phyloP scores from a whole-genome alignment of 2,797 vertebrate species.

The Babyrousa celebensis region DNA sequence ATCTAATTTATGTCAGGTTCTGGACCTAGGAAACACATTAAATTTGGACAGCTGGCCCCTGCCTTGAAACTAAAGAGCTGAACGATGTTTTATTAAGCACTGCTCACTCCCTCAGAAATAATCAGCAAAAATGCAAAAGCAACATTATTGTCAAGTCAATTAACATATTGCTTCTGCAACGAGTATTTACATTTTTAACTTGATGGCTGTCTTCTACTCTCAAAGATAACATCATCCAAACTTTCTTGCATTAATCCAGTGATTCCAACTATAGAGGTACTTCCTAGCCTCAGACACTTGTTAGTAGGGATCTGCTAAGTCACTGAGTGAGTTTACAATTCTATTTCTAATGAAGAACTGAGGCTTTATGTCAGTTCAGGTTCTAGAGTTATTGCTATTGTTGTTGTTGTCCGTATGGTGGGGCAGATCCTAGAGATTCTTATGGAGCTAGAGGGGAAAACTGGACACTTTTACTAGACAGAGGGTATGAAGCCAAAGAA shows the following conservation, averaged over 20 bases:
- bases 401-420: not conserved
- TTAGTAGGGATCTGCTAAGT: not conserved
- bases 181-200: not conserved
- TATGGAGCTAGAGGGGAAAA: not conserved
- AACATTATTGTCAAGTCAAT: not conserved
- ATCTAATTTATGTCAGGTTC: constrained; percentile 61
- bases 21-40: constrained; percentile 62
- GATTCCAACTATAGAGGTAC: not conserved
- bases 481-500: not conserved
- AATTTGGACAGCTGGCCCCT: constrained; percentile 71
- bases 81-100: constrained; percentile 57
- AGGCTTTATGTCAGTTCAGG: not conserved
- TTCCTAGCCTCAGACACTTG: not conserved
- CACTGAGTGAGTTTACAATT: not conserved
- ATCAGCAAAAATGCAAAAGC: constrained; percentile 16
- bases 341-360: not conserved
- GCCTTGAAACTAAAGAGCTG: constrained; percentile 14
- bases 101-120: not conserved
- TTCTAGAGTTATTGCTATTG: not conserved
- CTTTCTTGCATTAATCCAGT: not conserved
- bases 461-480: not conserved
- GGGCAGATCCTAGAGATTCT: not conserved
- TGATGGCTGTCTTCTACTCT: constrained; percentile 16
- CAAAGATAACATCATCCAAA: not conserved
- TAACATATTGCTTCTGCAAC: not conserved